These are phyloP conservation scores for Polydesmus complanatus DNA, from an alignment of 2,888 invertebrate genomes.

Conservation along the genomic window DNA sequence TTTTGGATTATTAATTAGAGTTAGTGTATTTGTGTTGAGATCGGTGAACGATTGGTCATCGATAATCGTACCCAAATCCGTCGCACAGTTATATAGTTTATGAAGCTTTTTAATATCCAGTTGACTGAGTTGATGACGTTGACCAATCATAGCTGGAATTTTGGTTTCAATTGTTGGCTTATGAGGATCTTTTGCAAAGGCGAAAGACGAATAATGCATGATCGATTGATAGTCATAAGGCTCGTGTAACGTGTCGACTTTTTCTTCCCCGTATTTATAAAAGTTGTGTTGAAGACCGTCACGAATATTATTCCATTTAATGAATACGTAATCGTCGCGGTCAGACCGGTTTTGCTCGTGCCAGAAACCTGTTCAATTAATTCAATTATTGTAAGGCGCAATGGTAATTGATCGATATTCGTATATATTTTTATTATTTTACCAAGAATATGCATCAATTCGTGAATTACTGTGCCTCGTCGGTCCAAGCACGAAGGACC, in stretches of 20 bases:
- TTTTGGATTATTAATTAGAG: neutral
- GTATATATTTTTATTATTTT: too few species aligned
- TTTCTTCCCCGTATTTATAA: conserved; percentile 26
- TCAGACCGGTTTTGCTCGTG: conserved; percentile 38
- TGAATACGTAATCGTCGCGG: conserved; percentile 33
- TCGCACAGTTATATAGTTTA: neutral
- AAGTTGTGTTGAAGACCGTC: conserved; percentile 28
- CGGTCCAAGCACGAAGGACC: neutral
- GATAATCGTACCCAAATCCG: neutral
- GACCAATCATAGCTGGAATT: conserved; percentile 14
- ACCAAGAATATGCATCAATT: conserved; percentile 36
- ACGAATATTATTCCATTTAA: conserved; percentile 33
- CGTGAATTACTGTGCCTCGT: conserved; percentile 35
- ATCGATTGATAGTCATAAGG: conserved; percentile 28
- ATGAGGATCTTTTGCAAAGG: conserved; percentile 27
- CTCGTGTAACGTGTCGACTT: conserved; percentile 26
- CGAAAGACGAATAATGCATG: conserved; percentile 32
- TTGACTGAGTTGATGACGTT: neutral
- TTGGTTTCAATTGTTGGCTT: conserved; percentile 29
- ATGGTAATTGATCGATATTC: too few species aligned
- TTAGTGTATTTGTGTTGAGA: too few species aligned
- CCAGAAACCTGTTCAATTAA: too few species aligned
- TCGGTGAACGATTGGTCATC: neutral
- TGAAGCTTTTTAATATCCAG: neutral
- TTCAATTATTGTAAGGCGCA: too few species aligned